These are phyloP conservation scores for Corythornis leucogaster DNA, from an alignment of 2,797 vertebrate genomes.

Conservation along the genomic window DNA sequence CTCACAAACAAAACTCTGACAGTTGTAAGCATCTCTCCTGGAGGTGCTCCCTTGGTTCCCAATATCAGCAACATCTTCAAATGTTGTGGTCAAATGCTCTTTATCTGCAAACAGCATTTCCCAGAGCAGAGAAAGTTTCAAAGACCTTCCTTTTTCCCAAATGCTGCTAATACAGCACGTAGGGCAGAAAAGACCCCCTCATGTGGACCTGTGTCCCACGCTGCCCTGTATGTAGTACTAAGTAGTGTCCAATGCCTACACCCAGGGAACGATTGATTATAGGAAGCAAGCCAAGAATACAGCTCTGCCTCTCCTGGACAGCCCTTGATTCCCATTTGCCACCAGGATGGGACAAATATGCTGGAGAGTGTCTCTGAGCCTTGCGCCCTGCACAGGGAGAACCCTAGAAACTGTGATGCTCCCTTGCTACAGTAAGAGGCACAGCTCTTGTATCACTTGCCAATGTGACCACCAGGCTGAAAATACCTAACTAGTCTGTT, in stretches of 20 bases:
- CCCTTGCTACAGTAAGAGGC: background rate
- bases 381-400: background rate
- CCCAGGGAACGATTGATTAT: background rate
- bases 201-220: background rate
- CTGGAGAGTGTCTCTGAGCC: background rate
- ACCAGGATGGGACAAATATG: background rate
- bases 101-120: background rate
- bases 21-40: background rate
- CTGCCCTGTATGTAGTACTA: fast-evolving
- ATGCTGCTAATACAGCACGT: background rate
- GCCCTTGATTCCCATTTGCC: background rate
- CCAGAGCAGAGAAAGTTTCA: background rate
- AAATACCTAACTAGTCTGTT: background rate
- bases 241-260: background rate
- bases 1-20: background rate
- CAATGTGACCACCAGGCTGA: background rate
- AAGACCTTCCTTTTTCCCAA: background rate
- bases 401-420: background rate
- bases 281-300: background rate
- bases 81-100: background rate
- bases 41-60: background rate
- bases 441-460: background rate
- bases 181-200: background rate
- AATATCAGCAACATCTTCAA: background rate
- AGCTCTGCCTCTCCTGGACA: background rate